A percentile compares a stretch with the other conserved stretches of the same genome.
Evolutionary conservation across 2,797 vertebrate genomes (phyloP).

Genomic region (Phalanger gymnotis): DNA sequence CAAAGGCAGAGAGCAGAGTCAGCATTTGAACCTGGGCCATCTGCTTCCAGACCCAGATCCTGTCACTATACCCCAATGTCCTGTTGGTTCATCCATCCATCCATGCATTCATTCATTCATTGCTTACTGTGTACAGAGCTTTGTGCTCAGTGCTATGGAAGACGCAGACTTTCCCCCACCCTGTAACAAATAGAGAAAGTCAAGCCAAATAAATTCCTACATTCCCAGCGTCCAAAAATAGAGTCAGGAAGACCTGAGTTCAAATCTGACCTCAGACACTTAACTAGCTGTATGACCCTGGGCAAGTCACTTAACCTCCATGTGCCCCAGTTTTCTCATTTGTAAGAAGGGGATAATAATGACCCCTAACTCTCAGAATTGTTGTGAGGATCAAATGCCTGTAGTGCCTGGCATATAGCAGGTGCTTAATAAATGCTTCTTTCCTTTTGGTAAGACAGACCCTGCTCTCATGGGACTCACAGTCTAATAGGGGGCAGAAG

Average conservation of each 20-base stretch:
- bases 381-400: neutral
- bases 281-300: neutral
- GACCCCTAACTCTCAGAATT: neutral
- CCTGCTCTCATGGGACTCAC: neutral
- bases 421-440: neutral
- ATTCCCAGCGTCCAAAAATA: neutral
- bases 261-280: neutral
- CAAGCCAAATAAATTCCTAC: neutral
- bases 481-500: neutral
- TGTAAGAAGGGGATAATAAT: neutral
- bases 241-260: neutral
- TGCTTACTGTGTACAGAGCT: neutral
- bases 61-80: neutral
- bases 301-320: neutral
- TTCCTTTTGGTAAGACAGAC: neutral
- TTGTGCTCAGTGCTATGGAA: neutral
- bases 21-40: neutral
- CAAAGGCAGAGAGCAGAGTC: neutral
- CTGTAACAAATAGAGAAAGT: neutral
- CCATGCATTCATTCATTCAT: neutral
- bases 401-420: neutral
- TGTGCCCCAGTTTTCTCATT: neutral
- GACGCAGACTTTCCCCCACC: neutral
- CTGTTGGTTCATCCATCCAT: neutral
- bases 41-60: neutral